Evolutionary conservation across 2,888 invertebrate genomes (phyloP).

Genomic region (Eubasilissa splendida): DNA sequence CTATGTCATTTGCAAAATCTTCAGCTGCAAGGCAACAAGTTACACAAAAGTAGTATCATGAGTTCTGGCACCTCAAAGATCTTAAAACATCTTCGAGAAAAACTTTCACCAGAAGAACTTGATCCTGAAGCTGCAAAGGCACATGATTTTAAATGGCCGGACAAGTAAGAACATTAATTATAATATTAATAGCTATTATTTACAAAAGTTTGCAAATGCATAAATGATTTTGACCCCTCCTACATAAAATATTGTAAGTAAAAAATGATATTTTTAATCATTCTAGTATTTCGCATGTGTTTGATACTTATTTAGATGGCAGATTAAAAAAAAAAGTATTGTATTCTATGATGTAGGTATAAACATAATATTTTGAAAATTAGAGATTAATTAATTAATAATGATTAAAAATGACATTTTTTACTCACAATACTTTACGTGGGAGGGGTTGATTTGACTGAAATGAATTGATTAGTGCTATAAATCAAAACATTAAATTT

Average conservation of each 20-base stretch:
- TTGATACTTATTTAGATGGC: no score
- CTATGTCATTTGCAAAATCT: constrained; percentile 87
- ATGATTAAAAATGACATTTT: no score
- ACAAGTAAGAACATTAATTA: constrained; percentile 67
- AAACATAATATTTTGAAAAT: no score
- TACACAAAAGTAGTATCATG: constrained; percentile 86
- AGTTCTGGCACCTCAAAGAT: constrained; percentile 88
- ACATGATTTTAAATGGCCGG: constrained; percentile 69
- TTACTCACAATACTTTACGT: no score
- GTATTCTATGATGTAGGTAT: no score
- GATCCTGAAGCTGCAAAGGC: constrained; percentile 64
- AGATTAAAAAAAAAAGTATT: no score
- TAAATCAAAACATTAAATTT: constrained; percentile 2
- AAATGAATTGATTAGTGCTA: background rate
- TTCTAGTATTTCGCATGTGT: no score
- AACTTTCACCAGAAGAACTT: constrained; percentile 67
- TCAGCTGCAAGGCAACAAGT: constrained; percentile 89
- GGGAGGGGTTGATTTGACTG: background rate
- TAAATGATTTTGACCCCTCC: no score
- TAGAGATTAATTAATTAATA: no score
- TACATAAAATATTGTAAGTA: no score
- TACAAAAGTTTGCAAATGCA: no score
- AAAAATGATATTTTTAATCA: no score
- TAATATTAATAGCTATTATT: background rate
- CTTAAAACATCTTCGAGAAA: constrained; percentile 83